Base-by-base conservation (phyloP, 1,140 invertebrate species). In the Bombus terrestris region DNA sequence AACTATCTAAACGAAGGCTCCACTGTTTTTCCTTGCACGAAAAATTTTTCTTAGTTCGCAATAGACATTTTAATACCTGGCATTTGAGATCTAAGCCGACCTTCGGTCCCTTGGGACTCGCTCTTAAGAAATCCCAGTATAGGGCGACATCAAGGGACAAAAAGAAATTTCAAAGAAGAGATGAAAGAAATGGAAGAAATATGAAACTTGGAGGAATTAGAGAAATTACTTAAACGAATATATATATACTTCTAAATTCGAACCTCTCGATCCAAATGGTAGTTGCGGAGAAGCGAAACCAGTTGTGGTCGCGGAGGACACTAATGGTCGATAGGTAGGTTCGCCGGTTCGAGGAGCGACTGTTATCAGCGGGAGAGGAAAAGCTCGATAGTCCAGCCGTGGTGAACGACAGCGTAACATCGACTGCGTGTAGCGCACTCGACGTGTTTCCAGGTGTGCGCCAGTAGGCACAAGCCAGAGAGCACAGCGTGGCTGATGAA, bases 371-470 rank as follows among this genome's bases (percentile, higher is more conserved):
- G 64, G 15, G 39, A 73, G 62, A 41, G 77, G 64, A 69, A 83
- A 72, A 79, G 79, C 72, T 43, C 71, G 77, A 66, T 76, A 77
- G 86, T 37, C 10, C 83, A 59, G 76, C 80, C 74, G 83, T 79
- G 59, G 62, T 86, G 78, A 72, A 66, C 87, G 90, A 89, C 85
- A 85, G 79, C 89, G 89, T 87, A 89, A 91, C 86, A 83, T 92
- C 82, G 89, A 92, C 91, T 90, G 86, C 73, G 77, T 43, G 69
- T 71, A 59, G 81, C 43, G 73, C 39, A 66, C 73, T 62, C 83
- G 76, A 32, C 57, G 83, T 69, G 89, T 86, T 87, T 81, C 89
- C 88, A 68, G 69, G 80, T 85, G 73, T 12, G 53, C 69, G 79
- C 79, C 87, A 76, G 85, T 89, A 86, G 76, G 83, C 81, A 59